These are phyloP conservation scores for Sarcophaga carnaria DNA, from an alignment of 2,888 invertebrate species.

Conservation along the genomic window DNA sequence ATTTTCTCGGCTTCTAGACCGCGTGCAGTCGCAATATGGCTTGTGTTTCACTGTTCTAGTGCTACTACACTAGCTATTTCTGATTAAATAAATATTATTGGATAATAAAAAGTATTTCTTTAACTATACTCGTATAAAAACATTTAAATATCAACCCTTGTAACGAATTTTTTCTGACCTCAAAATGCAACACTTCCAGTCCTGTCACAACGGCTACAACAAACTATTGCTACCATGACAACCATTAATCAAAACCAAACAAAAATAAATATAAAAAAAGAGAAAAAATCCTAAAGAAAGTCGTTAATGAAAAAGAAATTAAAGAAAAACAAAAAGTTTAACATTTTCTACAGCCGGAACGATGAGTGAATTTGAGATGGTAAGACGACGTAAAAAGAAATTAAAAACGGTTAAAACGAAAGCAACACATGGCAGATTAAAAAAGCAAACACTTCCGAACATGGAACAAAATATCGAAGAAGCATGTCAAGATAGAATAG, in stretches of 20 bases:
- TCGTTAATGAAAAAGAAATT: conserved; percentile 30
- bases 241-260: conserved; percentile 33
- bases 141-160: conserved; percentile 26
- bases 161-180: neutral
- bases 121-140: neutral
- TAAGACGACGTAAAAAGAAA: conserved; percentile 58
- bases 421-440: conserved; percentile 39
- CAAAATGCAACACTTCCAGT: conserved; percentile 33
- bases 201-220: neutral
- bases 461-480: conserved; percentile 14
- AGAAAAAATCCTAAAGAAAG: conserved; percentile 8
- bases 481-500: conserved; percentile 10
- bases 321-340: conserved; percentile 32
- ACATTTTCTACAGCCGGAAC: neutral
- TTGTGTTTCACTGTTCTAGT: too few relatives aligned
- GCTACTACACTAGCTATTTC: too few relatives aligned
- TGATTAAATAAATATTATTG: too few relatives aligned
- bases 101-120: too few relatives aligned
- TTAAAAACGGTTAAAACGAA: conserved; percentile 52
- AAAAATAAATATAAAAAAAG: conserved; percentile 2
- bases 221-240: conserved; percentile 52
- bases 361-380: conserved; percentile 52
- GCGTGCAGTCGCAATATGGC: too few relatives aligned
- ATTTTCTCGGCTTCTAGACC: too few relatives aligned
- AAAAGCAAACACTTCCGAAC: conserved; percentile 22